phyloP scores from a whole-genome alignment of 2,113 vertebrate genomes.

The Protobothrops mucrosquamatus region DNA sequence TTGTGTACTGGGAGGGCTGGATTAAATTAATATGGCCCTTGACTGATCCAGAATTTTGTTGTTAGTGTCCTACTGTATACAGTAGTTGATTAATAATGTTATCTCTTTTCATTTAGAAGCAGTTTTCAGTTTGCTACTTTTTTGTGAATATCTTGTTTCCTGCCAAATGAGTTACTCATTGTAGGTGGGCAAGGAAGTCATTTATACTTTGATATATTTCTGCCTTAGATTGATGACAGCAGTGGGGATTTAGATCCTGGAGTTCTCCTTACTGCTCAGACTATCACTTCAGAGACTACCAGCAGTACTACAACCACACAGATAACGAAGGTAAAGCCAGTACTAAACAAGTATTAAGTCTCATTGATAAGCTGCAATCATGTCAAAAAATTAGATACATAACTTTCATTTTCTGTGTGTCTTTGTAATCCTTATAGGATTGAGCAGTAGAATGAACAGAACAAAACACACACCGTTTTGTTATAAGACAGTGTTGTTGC shows the following conservation, averaged over 20 bases:
- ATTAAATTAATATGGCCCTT: not conserved
- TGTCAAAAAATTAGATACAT: not conserved
- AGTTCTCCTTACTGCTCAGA: conserved; percentile 91
- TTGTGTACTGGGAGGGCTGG: not conserved
- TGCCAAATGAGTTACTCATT: not conserved
- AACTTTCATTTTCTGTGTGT: not conserved
- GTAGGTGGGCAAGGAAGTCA: not conserved
- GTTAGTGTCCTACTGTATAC: not conserved
- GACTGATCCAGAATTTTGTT: not conserved
- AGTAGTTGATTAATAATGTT: not conserved
- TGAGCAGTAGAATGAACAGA: not conserved
- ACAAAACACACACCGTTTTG: not conserved
- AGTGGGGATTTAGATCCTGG: conserved; percentile 83
- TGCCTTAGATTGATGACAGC: conserved; percentile 79
- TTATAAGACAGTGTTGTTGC: not conserved
- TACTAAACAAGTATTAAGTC: not conserved
- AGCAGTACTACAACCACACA: conserved; percentile 99
- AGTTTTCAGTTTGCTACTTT: not conserved
- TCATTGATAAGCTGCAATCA: not conserved
- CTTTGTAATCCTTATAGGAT: not conserved
- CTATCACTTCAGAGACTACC: conserved; percentile 95
- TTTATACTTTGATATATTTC: conserved; percentile 39
- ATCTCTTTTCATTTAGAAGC: not conserved
- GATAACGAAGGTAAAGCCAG: conserved; percentile 89
- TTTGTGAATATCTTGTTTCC: not conserved